phyloP scores from a whole-genome alignment of 2,888 invertebrate species.

The Euclidia mi region DNA sequence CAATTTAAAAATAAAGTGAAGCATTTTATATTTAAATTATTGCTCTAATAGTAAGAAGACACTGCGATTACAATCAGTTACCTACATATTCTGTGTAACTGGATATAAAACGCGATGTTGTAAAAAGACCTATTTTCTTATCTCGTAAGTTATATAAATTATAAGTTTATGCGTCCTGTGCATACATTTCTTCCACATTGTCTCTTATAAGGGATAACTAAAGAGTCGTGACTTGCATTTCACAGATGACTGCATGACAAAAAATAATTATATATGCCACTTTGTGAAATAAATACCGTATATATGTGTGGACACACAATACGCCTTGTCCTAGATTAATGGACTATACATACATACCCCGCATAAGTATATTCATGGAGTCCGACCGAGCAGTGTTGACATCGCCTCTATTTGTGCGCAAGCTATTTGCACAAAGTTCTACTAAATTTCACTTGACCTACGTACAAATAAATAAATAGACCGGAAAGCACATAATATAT shows the following conservation, averaged over 20 bases:
- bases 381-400: slow-evolving; percentile 27
- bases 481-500: too few relatives aligned
- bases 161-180: too few relatives aligned
- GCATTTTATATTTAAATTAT: too few relatives aligned
- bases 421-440: slow-evolving; percentile 39
- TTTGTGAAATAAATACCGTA: slow-evolving; percentile 1
- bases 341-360: slow-evolving; percentile 10
- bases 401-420: slow-evolving; percentile 25
- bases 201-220: slow-evolving; percentile 27
- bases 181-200: slow-evolving; percentile 22
- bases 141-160: too few relatives aligned
- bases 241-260: slow-evolving; percentile 36
- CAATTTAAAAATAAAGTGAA: too few relatives aligned
- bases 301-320: slow-evolving; percentile 3
- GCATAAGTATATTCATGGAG: slow-evolving; percentile 21
- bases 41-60: too few relatives aligned
- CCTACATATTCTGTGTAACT: neutral
- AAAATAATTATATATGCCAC: slow-evolving; percentile 26
- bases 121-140: too few relatives aligned
- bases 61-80: too few relatives aligned
- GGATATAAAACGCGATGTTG: too few relatives aligned
- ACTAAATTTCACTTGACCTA: slow-evolving; percentile 22
- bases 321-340: slow-evolving; percentile 10
- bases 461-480: too few relatives aligned
- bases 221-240: slow-evolving; percentile 48